phyloP scores from a whole-genome alignment of 2,113 vertebrate species.

The Pandion haliaetus region DNA sequence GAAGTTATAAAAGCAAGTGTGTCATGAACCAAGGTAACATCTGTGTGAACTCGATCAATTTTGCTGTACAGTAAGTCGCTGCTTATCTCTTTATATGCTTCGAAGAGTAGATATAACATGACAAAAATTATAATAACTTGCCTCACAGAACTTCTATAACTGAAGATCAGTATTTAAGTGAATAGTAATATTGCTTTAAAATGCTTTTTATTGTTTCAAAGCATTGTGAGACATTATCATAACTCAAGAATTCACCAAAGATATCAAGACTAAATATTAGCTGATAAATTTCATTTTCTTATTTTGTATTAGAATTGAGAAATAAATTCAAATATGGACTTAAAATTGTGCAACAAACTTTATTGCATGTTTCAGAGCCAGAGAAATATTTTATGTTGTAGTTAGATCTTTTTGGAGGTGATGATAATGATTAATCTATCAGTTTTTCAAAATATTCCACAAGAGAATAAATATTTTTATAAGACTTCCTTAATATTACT shows the following conservation, averaged over 20 bases:
- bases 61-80: background rate
- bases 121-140: background rate
- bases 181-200: background rate
- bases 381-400: background rate
- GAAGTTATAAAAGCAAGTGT: background rate
- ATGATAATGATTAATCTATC: background rate
- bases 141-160: background rate
- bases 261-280: background rate
- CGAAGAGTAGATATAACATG: background rate
- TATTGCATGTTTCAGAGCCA: background rate
- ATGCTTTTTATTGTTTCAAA: background rate
- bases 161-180: background rate
- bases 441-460: background rate
- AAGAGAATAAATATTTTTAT: background rate
- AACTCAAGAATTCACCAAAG: background rate
- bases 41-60: background rate
- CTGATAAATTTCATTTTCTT: background rate
- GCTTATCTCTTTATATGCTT: background rate
- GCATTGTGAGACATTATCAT: background rate
- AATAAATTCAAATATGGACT: background rate
- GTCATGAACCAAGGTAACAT: background rate
- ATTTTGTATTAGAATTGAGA: background rate
- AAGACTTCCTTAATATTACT: background rate
- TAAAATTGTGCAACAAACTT: background rate
- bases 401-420: background rate